phyloP scores from a whole-genome alignment of 2,888 invertebrate species.

The Caenorhabditis imperialis region DNA sequence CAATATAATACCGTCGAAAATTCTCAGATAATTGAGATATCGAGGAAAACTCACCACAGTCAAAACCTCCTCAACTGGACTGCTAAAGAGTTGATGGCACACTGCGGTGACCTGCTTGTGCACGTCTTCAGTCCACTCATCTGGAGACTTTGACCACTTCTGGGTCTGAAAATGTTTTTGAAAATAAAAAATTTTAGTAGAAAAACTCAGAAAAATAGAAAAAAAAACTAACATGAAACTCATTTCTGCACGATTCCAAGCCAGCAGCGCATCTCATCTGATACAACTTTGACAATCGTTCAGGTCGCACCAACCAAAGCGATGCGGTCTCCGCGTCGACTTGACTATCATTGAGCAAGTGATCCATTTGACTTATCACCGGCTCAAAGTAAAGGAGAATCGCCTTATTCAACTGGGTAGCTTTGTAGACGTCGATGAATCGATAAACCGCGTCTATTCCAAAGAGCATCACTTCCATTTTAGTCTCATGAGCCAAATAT shows the following conservation, averaged over 20 bases:
- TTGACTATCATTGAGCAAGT: constrained; percentile 64
- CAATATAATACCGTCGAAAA: too few relatives aligned
- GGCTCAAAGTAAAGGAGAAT: constrained; percentile 71
- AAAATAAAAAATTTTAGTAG: background rate
- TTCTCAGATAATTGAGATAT: too few relatives aligned
- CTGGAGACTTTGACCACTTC: constrained; percentile 69
- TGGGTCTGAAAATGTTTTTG: constrained; percentile 58
- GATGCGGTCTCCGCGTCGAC: constrained; percentile 71
- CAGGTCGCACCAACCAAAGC: constrained; percentile 74
- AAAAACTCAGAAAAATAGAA: background rate
- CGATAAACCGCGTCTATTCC: constrained; percentile 74
- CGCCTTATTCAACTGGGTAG: constrained; percentile 56
- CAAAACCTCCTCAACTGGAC: constrained; percentile 54
- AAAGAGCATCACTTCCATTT: constrained; percentile 72
- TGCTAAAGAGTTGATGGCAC: constrained; percentile 72
- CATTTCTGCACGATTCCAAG: constrained; percentile 69
- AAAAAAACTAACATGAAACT: constrained; percentile 62
- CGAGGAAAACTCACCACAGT: constrained; percentile 30
- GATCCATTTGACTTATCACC: constrained; percentile 71
- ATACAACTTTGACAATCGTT: constrained; percentile 71
- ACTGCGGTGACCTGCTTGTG: constrained; percentile 75
- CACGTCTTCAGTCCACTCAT: constrained; percentile 71
- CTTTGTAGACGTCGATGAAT: constrained; percentile 70
- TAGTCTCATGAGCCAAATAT: constrained; percentile 71
- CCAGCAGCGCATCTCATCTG: constrained; percentile 76